Percentiles rank a stretch among this genome's conserved stretches.
Conservation (phyloP, 1,140 invertebrate species). For the Hestina assimilis region DNA sequence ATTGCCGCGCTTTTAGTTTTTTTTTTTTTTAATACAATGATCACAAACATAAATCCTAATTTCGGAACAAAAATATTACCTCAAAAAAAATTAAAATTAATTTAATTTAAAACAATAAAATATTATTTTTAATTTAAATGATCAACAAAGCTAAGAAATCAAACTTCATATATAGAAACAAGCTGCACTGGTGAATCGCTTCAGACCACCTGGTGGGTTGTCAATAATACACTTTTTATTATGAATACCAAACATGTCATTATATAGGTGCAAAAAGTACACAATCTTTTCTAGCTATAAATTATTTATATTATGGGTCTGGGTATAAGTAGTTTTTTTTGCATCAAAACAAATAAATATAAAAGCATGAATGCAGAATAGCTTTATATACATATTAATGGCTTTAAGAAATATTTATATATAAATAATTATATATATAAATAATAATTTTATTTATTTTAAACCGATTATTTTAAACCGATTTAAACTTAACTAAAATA, state of each 20-base stretch:
- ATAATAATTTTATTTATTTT: too few species aligned
- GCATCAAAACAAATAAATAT: too few species aligned
- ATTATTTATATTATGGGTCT: background rate
- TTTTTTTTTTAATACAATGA: conserved; percentile 4
- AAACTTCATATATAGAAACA: conserved; percentile 39
- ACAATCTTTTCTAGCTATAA: conserved; percentile 1
- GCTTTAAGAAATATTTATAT: too few species aligned
- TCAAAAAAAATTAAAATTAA: background rate
- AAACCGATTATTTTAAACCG: too few species aligned
- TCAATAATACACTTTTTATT: conserved; percentile 35
- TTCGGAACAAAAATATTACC: background rate
- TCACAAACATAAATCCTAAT: background rate
- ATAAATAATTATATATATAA: too few species aligned
- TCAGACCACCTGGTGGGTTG: conserved; percentile 45
- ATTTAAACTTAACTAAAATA: too few species aligned
- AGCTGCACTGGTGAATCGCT: conserved; percentile 33
- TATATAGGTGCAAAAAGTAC: conserved; percentile 14
- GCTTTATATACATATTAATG: too few species aligned
- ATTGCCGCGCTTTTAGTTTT: conserved; percentile 18
- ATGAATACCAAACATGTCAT: conserved; percentile 25
- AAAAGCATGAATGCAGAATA: too few species aligned
- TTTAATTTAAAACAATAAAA: background rate
- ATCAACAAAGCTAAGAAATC: conserved; percentile 36
- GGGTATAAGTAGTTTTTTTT: too few species aligned
- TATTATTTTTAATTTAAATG: conserved; percentile 39